phyloP scores from a whole-genome alignment of 2,888 invertebrate genomes.

The Lepidocyrtoides sp. region DNA sequence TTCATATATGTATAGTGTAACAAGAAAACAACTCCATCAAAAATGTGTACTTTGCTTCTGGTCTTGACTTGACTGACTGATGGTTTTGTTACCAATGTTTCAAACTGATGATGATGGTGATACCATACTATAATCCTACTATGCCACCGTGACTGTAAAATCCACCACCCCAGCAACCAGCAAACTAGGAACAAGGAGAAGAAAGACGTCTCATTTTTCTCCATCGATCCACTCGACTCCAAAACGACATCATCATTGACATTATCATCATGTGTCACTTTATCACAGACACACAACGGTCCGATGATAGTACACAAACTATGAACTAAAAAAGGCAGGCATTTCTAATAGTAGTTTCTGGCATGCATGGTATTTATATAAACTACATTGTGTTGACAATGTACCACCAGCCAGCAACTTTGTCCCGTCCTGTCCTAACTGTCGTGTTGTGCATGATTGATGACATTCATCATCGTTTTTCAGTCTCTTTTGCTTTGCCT shows the following conservation, averaged over 20 bases:
- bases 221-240: slow-evolving; percentile 51
- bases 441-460: slow-evolving; percentile 77
- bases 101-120: slow-evolving; percentile 24
- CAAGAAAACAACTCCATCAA: slow-evolving; percentile 25
- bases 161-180: background rate
- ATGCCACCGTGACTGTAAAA: slow-evolving; percentile 25
- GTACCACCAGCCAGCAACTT: slow-evolving; percentile 58
- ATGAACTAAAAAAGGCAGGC: slow-evolving; percentile 1
- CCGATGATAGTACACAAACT: slow-evolving; percentile 17
- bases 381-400: background rate
- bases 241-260: slow-evolving; percentile 56
- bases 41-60: slow-evolving; percentile 45
- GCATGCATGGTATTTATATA: too few species aligned
- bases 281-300: slow-evolving; percentile 58
- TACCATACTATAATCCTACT: background rate
- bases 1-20: background rate
- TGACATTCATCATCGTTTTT: slow-evolving; percentile 76
- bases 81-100: slow-evolving; percentile 10
- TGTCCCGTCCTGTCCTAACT: slow-evolving; percentile 51
- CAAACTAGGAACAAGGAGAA: slow-evolving; percentile 32
- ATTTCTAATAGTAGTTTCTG: background rate
- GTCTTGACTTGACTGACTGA: slow-evolving; percentile 32
- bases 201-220: slow-evolving; percentile 65
- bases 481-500: slow-evolving; percentile 23
- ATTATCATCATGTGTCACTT: slow-evolving; percentile 74